Percentiles rank a stretch among this genome's conserved stretches.
Evolutionary conservation across 2,113 vertebrate species (phyloP).

Genomic region (Pavo muticus): DNA sequence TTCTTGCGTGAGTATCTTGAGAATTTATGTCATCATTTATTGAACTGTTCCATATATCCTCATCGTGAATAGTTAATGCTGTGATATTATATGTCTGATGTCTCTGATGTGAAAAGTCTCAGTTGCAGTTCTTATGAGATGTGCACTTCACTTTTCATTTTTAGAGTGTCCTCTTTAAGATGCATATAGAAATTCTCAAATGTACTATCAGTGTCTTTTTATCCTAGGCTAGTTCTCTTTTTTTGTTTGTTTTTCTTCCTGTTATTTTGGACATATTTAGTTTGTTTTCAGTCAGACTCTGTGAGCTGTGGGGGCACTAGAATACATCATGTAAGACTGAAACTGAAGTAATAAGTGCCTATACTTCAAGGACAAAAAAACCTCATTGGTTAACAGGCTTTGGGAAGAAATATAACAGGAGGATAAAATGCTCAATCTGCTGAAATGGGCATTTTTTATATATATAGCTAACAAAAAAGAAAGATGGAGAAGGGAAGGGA

Average conservation of each 20-base stretch:
- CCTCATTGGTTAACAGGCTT: background rate
- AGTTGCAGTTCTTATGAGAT: background rate
- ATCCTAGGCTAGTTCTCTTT: background rate
- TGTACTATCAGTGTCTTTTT: background rate
- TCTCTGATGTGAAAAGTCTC: background rate
- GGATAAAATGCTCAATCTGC: background rate
- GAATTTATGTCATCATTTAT: background rate
- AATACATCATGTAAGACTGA: background rate
- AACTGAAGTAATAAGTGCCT: background rate
- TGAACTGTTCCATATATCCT: background rate
- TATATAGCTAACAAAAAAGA: background rate
- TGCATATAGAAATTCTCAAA: background rate
- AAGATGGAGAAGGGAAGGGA: background rate
- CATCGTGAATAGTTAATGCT: conserved; percentile 21
- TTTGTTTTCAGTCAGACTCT: background rate
- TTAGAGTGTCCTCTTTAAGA: background rate
- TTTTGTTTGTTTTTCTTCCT: background rate
- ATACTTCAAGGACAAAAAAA: background rate
- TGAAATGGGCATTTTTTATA: background rate
- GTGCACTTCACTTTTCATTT: background rate
- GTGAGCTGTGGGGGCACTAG: background rate
- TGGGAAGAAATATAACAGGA: background rate
- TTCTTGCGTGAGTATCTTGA: background rate
- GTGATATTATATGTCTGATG: background rate
- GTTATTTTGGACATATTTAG: background rate